Percentiles rank a stretch among this genome's conserved stretches.
These are phyloP conservation scores for Botia almorhae DNA, from an alignment of 2,797 vertebrate genomes.

Conservation along the genomic window DNA sequence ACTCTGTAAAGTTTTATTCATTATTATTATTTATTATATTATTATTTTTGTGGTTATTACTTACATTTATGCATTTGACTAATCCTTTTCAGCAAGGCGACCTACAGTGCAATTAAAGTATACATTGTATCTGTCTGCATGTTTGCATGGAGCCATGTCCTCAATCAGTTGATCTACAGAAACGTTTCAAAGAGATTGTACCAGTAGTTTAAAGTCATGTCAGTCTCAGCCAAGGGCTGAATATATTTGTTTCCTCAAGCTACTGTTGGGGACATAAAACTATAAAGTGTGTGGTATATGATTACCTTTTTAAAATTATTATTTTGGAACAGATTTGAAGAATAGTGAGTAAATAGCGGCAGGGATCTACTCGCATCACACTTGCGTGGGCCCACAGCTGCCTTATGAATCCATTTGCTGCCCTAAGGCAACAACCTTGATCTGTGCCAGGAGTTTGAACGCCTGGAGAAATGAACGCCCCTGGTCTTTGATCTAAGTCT, in stretches of 20 bases:
- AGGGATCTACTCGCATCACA: slow-evolving; percentile 56
- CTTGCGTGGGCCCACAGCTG: slow-evolving; percentile 63
- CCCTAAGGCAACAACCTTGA: slow-evolving; percentile 68
- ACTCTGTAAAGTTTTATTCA: too few species aligned
- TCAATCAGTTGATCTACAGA: too few species aligned
- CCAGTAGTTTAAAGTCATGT: not conserved
- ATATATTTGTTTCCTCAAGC: slow-evolving; percentile 17
- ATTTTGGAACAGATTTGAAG: slow-evolving; percentile 25
- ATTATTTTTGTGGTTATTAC: too few species aligned
- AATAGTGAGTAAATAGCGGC: slow-evolving; percentile 35
- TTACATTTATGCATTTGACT: too few species aligned
- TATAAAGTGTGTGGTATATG: slow-evolving; percentile 26
- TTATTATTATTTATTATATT: too few species aligned
- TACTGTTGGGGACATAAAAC: not conserved
- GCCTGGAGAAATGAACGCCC: slow-evolving; percentile 60
- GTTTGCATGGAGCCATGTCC: too few species aligned
- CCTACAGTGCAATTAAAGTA: too few species aligned
- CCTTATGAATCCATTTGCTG: slow-evolving; percentile 68
- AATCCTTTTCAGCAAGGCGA: too few species aligned
- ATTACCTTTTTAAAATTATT: slow-evolving; percentile 35
- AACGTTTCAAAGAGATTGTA: too few species aligned
- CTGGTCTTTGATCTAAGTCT: slow-evolving; percentile 47
- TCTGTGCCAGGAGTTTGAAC: slow-evolving; percentile 65
- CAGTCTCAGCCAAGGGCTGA: slow-evolving; percentile 9
- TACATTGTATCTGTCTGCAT: too few species aligned